phyloP scores from a whole-genome alignment of 2,113 vertebrate genomes.

The Chlamydotis undulata region DNA sequence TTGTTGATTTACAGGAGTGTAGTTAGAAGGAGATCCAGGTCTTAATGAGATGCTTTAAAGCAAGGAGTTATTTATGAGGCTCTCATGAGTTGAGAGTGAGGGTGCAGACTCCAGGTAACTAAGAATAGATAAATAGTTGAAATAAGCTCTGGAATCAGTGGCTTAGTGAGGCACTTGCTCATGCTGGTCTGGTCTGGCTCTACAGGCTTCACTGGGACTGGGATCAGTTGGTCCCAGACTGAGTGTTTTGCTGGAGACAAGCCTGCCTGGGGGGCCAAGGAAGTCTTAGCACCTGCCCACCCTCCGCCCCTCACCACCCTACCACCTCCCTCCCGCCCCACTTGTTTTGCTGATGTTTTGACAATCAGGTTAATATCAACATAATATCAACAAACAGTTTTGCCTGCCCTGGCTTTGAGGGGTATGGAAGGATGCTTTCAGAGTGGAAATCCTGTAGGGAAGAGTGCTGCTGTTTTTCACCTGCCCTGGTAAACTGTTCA shows the following conservation, averaged over 20 bases:
- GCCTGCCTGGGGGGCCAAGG: neutral
- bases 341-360: neutral
- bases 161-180: neutral
- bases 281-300: neutral
- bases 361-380: neutral
- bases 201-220: neutral
- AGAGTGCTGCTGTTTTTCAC: neutral
- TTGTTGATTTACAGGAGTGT: neutral
- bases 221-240: neutral
- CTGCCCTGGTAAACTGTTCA: neutral
- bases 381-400: neutral
- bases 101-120: neutral
- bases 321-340: neutral
- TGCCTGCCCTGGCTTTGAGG: neutral
- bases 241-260: neutral
- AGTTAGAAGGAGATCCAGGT: neutral
- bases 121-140: neutral
- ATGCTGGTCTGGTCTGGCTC: neutral
- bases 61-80: neutral
- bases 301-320: no score
- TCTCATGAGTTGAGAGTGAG: neutral
- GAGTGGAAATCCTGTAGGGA: neutral
- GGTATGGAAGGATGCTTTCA: neutral
- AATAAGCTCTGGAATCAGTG: neutral
- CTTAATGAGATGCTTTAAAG: neutral